Evolutionary conservation across 2,113 vertebrate species (phyloP).

Genomic region (Craseonycteris thonglongyai): DNA sequence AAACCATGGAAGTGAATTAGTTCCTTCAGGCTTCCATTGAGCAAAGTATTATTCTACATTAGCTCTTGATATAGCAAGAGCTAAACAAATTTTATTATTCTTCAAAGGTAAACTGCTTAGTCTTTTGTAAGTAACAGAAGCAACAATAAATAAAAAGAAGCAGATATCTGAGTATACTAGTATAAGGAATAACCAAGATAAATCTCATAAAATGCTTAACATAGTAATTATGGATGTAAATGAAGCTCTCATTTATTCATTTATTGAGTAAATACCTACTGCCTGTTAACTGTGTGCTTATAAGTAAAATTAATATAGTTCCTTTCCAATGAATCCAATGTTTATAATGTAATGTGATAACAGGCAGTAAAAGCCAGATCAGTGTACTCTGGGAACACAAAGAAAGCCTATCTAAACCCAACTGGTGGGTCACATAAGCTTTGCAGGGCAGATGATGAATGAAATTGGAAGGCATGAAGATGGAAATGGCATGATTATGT

Average conservation of each 20-base stretch:
- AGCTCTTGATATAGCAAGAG: not conserved
- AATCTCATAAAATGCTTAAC: not conserved
- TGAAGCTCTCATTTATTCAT: not conserved
- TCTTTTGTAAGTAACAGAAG: constrained; percentile 5
- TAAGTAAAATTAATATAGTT: not conserved
- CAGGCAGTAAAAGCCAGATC: not conserved
- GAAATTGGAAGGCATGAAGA: not conserved
- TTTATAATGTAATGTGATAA: not conserved
- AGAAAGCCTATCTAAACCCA: not conserved
- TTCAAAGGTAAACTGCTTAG: not conserved
- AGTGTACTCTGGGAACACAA: not conserved
- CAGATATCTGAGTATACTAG: not conserved
- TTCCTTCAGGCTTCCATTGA: constrained; percentile 24
- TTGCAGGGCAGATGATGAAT: not conserved
- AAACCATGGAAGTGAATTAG: not conserved
- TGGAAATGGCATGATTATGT: not conserved
- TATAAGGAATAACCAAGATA: not conserved
- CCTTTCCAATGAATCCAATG: not conserved
- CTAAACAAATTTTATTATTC: not conserved
- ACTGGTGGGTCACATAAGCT: not conserved
- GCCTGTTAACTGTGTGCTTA: not conserved
- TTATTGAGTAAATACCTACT: not conserved
- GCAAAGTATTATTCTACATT: not conserved
- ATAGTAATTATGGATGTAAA: not conserved
- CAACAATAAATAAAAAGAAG: not conserved